Evolutionary conservation across 2,113 vertebrate genomes (phyloP), one percentile per base, ranked within the genome.

Genomic region (Phalacrocorax brasilianus): DNA sequence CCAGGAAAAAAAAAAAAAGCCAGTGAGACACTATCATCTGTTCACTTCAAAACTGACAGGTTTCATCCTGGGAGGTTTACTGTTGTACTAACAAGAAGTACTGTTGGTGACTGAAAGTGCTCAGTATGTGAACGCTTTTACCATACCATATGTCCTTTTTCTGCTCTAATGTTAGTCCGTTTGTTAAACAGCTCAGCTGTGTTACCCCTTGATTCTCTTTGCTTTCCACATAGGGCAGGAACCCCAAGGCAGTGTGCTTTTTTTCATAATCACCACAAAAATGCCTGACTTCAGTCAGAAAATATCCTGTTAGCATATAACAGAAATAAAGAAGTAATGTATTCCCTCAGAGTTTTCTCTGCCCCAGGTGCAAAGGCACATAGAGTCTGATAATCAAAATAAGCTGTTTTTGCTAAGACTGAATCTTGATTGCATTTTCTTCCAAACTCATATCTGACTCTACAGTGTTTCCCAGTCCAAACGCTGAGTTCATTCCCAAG

Each of bases 11-110:
- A 7, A 22, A n/a, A 32, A 62, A 38, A 12, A 44, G 17, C 30
- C 22, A 49, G 20, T 49, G 24, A 70, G 28, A 89, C 74, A 74
- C 45, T 49, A 14, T 83, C 22, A 55, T 32, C 88, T 94, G 12
- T 53, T 92, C 33, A 10, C 58, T 89, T 91, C 4, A 20, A 77
- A 95, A 72, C 45, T 23, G 30, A n/a, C 53, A 85, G 17, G 32
- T 91, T 94, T 88, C 7, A 7, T 85, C 49, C 68, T 89, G 65
- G 35, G 87, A 62, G 27, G 14, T 91, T 81, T 92, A 30, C 35
- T 75, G 18, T 62, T 40, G 7, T 79, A 18, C n/a, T 61, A 19
- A 68, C 19, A 79, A 94, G 72, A 78, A 78, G 55, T n/a, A 11
- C 11, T 74, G 23, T 53, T 44, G 59, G 52, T 92, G 40, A 62